phyloP scores from a whole-genome alignment of 2,888 invertebrate genomes.

The Epinotia demarniana region DNA sequence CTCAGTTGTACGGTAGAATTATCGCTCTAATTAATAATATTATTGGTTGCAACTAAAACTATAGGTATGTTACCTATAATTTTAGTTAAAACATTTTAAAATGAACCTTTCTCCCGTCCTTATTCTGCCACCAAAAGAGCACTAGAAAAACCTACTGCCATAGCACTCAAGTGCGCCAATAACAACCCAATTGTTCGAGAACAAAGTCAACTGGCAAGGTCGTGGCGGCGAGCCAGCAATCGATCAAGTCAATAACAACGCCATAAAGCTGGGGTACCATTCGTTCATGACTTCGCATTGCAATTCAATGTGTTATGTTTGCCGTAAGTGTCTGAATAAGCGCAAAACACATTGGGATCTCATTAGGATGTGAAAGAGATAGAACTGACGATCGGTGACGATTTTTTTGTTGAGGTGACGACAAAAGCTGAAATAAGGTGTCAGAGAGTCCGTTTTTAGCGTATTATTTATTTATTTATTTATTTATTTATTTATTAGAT shows the following conservation, averaged over 20 bases:
- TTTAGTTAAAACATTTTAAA: background rate
- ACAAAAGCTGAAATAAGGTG: no score
- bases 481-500: no score
- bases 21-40: no score
- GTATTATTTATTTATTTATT: no score
- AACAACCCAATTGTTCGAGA: slow-evolving; percentile 37
- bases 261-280: background rate
- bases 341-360: no score
- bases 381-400: no score
- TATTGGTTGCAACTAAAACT: background rate
- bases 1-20: no score
- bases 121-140: slow-evolving; percentile 23
- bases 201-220: slow-evolving; percentile 43
- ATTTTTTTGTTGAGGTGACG: no score
- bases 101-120: background rate
- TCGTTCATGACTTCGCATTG: background rate
- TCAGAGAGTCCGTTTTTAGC: no score
- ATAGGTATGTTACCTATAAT: no score
- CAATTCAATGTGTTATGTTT: background rate
- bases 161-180: slow-evolving; percentile 30
- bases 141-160: slow-evolving; percentile 22
- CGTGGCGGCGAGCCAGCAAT: slow-evolving; percentile 36
- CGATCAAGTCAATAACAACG: slow-evolving; percentile 34
- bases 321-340: background rate
- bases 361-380: no score